Conservation (phyloP, 2,888 invertebrate species). For the Pyrrhia umbra region DNA sequence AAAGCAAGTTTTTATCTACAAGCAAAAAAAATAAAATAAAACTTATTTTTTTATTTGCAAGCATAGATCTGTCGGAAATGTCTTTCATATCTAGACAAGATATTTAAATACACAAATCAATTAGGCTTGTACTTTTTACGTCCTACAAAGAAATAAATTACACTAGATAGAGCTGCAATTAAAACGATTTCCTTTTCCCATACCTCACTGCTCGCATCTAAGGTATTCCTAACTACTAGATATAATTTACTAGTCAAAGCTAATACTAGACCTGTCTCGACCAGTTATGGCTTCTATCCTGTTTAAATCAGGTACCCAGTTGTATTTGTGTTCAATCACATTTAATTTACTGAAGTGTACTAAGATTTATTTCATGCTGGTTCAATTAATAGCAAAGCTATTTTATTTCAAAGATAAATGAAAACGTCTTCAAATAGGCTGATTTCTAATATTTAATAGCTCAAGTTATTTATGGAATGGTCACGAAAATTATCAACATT, state of each 20-base stretch:
- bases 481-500: neutral
- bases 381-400: slow-evolving; percentile 6
- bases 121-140: slow-evolving; percentile 19
- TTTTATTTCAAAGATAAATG: slow-evolving; percentile 8
- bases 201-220: slow-evolving; percentile 27
- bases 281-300: slow-evolving; percentile 54
- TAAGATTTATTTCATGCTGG: neutral
- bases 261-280: slow-evolving; percentile 38
- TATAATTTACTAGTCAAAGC: slow-evolving; percentile 46
- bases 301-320: slow-evolving; percentile 38
- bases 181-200: slow-evolving; percentile 45
- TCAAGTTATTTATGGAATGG: neutral
- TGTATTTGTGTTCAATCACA: slow-evolving; percentile 26
- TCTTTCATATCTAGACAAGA: slow-evolving; percentile 9
- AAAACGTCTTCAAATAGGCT: neutral
- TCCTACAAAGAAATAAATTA: slow-evolving; percentile 6
- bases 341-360: slow-evolving; percentile 24
- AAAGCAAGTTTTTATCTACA: neutral
- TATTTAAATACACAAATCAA: slow-evolving; percentile 11
- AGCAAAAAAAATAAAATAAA: neutral
- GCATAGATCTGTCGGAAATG: slow-evolving; percentile 26
- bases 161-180: slow-evolving; percentile 27
- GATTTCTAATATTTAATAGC: neutral
- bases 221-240: slow-evolving; percentile 46
- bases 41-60: neutral